Base-by-base conservation (phyloP, 2,797 vertebrate genomes). In the Liparis tanakae region DNA sequence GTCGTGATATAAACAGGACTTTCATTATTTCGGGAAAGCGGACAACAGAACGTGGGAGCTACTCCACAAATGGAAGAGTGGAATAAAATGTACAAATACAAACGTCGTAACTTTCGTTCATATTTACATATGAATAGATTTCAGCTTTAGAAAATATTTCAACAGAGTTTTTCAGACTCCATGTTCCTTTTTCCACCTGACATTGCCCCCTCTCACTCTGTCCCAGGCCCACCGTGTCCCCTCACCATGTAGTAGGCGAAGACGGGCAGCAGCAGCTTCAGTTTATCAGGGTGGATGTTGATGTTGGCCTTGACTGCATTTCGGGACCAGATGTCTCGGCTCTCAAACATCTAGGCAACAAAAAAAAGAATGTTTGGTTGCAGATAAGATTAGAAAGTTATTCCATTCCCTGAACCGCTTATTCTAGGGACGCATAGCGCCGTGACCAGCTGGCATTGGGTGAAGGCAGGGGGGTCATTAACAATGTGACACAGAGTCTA, bases 201-300 rank as follows among this genome's bases (percentile, higher is more conserved):
- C 37, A 20, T 30, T 3, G 25, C 39, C 39, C 6, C 18, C 36
- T 7, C 12, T 7, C 51, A 41, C 18, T 67, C 9, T 46, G 36
- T 20, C 37, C 6, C 51, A 15, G 18, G 30, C 18, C 15, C 56
- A 43, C 1, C 1, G 4, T 58, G 39, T 69, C 9, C 5, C 10
- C 17, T 70, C 79, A 99, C 98, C 98, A 97, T 99, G 88, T 98
- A 99, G 81, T 97, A 99, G 53, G 98, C 97, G 71, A 96, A 57
- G 25, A 94, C 92, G 0, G 96, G 98, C 81, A 99, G 91, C 76
- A 99, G 89, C 80, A 97, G 89, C 70, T 99, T 99, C 72, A 99
- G 95, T 84, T 99, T 99, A 68, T 98, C 98, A 0, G 97, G 98
- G 54, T 98, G 98, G 74, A 99, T 56, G 1, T 95, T 95, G 76